phyloP scores from a whole-genome alignment of 1,140 invertebrate species.

The Arion vulgaris region DNA sequence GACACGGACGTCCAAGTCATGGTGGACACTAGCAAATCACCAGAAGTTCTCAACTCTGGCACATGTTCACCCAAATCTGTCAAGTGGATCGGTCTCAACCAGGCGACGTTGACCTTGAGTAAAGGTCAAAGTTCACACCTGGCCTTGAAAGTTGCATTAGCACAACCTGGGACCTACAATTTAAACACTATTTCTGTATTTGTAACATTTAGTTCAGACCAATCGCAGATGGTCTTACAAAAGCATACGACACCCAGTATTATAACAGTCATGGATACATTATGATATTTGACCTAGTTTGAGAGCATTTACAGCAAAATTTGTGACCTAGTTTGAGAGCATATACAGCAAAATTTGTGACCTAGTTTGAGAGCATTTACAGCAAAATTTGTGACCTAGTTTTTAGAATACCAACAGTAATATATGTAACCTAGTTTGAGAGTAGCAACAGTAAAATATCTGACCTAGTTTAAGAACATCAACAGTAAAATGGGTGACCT shows the following conservation, averaged over 20 bases:
- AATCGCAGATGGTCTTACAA: slow-evolving; percentile 65
- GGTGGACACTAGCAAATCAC: slow-evolving; percentile 65
- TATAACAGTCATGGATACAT: slow-evolving; percentile 54
- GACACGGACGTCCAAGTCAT: slow-evolving; percentile 55
- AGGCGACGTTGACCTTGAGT: slow-evolving; percentile 54
- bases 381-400: not conserved
- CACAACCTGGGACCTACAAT: slow-evolving; percentile 68
- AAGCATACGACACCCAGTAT: slow-evolving; percentile 65
- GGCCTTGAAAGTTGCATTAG: slow-evolving; percentile 59
- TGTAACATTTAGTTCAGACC: slow-evolving; percentile 58
- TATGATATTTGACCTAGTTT: slow-evolving; percentile 17
- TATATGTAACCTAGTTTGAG: no score
- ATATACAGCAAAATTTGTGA: not conserved
- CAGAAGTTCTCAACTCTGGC: slow-evolving; percentile 55
- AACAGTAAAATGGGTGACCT: not conserved
- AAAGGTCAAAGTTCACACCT: slow-evolving; percentile 53
- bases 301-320: not conserved
- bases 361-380: not conserved
- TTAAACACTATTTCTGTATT: slow-evolving; percentile 66
- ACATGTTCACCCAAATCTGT: slow-evolving; percentile 46
- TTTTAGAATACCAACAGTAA: no score
- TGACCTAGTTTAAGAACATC: not conserved
- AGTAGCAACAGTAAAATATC: no score
- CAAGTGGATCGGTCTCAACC: slow-evolving; percentile 62
- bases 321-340: not conserved